These are phyloP conservation scores for Leptinotarsa juncta DNA, from an alignment of 2,888 invertebrate genomes.

Conservation along the genomic window DNA sequence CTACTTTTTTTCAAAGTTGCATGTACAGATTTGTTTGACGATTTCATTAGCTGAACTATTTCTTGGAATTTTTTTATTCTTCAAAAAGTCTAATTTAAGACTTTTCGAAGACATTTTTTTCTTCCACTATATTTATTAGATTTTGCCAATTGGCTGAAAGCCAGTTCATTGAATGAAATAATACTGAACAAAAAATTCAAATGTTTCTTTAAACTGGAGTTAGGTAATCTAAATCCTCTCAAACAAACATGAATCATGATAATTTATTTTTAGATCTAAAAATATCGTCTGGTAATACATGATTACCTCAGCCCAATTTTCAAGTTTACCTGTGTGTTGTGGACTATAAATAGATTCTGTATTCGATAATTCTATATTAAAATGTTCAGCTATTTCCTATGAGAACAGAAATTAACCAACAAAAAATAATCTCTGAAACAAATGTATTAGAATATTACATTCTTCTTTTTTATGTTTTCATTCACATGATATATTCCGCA, in stretches of 20 bases:
- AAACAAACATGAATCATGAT: not conserved
- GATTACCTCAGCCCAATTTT: not conserved
- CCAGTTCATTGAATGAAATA: not conserved
- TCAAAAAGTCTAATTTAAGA: too few species aligned
- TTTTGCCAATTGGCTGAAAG: not conserved
- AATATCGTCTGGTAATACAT: not conserved
- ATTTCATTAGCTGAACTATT: not conserved
- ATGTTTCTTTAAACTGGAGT: not conserved
- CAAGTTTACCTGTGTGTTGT: conserved; percentile 5
- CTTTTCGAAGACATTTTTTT: too few species aligned
- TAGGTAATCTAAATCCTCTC: not conserved
- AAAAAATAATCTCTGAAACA: too few species aligned
- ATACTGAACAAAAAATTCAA: not conserved
- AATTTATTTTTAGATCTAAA: conserved; percentile 6
- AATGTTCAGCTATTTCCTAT: not conserved
- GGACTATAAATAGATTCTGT: not conserved
- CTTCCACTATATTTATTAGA: not conserved
- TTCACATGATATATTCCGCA: too few species aligned
- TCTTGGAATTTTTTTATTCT: too few species aligned
- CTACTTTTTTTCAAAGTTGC: not conserved
- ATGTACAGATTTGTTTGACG: not conserved
- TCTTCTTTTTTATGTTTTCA: too few species aligned
- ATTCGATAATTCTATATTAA: not conserved
- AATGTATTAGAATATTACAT: too few species aligned
- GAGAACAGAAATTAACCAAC: too few species aligned